Base-by-base conservation (phyloP, 2,888 invertebrate genomes). In the Trichopoda pennipes region DNA sequence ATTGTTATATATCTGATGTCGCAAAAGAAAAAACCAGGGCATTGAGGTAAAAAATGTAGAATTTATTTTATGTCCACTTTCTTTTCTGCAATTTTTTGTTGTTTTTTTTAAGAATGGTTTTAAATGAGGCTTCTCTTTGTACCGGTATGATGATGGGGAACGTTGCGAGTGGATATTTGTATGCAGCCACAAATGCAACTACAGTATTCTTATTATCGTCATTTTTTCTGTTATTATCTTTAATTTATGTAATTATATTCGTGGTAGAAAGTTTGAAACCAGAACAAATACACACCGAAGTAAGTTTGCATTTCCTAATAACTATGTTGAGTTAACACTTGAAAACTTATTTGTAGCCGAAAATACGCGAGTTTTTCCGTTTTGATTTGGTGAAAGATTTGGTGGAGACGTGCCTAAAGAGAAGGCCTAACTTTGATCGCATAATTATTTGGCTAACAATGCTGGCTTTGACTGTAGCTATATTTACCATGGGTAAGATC, bases 1-100 rank as follows among this genome's bases (percentile, higher is more conserved):
- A 93, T 86, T 94, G 94, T 86, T 94, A 94, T 86, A 91, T 95
- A 84, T 93, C 94, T 51, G 95, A 95, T 88, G 92, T 94, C 60
- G 93, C 94, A 0, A 91, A 92, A 16, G 92, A 92, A 35, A 91
- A 92, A 17, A 93, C 92, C 1, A 86, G 90, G 12, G 90, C 91
- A 0, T 47, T 88, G 10, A 86, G 90, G 91, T 90, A 78, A 77
- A 49, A 7, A 56, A 47, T 0, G 16, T n/a, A n/a, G n/a, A 51
- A 51, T 3, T 49, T 17, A 23, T 16, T 53, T 1, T 23, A 3
- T 21, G 7, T 14, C 21, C 21, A 21, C 4, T 7, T 23, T 28
- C 14, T 6, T 53, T 7, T 23, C 10, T 38, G 7, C 1, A 1
- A 10, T 2, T 38, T 38, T 12, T 64, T 21, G n/a, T n/a, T n/a